Evolutionary conservation across 2,797 vertebrate species (phyloP).

Genomic region (Clamator glandarius): DNA sequence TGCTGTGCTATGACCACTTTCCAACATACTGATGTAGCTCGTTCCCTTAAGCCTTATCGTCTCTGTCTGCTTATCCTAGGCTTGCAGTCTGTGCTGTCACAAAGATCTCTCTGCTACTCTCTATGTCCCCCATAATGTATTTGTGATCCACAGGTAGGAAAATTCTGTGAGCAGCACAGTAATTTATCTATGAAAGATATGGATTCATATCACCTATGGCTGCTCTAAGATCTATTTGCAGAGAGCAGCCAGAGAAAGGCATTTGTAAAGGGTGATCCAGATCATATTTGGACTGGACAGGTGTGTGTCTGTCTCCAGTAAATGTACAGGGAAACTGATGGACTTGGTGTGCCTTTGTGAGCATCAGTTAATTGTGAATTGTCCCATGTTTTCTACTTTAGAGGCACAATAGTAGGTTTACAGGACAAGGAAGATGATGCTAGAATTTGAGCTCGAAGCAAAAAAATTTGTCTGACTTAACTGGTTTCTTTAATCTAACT

Average conservation of each 20-base stretch:
- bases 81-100: not conserved
- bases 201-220: not conserved
- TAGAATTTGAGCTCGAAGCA: not conserved
- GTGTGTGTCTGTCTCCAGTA: not conserved
- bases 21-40: not conserved
- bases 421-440: not conserved
- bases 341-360: rapidly evolving
- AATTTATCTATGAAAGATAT: not conserved
- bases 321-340: not conserved
- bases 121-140: not conserved
- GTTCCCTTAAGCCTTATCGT: not conserved
- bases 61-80: not conserved
- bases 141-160: not conserved
- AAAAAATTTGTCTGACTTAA: not conserved
- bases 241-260: not conserved
- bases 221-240: not conserved
- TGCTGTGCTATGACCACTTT: not conserved
- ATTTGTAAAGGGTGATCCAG: not conserved
- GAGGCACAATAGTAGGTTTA: not conserved
- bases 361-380: not conserved
- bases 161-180: not conserved
- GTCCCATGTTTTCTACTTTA: not conserved
- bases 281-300: not conserved
- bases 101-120: not conserved
- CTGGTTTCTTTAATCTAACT: not conserved